Conservation (phyloP, 2,888 invertebrate species). For the Helleia helle region DNA sequence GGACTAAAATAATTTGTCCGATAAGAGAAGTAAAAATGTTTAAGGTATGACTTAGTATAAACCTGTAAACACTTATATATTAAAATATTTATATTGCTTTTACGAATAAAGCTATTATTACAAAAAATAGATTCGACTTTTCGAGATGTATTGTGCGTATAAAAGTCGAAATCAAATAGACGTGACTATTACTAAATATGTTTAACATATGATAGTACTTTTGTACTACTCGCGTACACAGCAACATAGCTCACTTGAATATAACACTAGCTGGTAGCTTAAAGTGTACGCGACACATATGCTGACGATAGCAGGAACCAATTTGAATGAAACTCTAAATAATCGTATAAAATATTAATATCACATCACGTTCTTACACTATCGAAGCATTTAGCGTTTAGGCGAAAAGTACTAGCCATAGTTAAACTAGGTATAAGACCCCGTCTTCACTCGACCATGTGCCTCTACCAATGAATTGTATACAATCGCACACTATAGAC, state of each 20-base stretch:
- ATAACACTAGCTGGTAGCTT: too few species aligned
- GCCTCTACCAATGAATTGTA: too few species aligned
- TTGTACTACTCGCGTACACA: background rate
- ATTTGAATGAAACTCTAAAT: too few species aligned
- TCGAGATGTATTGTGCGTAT: constrained; percentile 8
- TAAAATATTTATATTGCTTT: constrained; percentile 11
- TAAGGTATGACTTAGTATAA: background rate
- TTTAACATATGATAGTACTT: constrained; percentile 3
- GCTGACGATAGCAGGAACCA: background rate
- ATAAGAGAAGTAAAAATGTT: background rate
- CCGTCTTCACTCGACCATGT: background rate
- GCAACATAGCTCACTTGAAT: background rate
- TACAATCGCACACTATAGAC: background rate
- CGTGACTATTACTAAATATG: background rate
- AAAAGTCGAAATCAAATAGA: constrained; percentile 5
- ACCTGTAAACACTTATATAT: background rate
- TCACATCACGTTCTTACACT: constrained; percentile 4
- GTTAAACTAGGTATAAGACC: background rate
- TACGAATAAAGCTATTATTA: constrained; percentile 8
- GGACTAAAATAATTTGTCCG: background rate
- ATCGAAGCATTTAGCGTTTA: background rate
- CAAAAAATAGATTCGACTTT: constrained; percentile 4
- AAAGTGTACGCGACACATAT: background rate
- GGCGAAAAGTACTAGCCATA: constrained; percentile 2
- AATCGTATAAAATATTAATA: constrained; percentile 1